A percentile compares a stretch with the other conserved stretches of the same genome.
phyloP scores from a whole-genome alignment of 2,113 vertebrate genomes.

The Anser brachyrhynchus region DNA sequence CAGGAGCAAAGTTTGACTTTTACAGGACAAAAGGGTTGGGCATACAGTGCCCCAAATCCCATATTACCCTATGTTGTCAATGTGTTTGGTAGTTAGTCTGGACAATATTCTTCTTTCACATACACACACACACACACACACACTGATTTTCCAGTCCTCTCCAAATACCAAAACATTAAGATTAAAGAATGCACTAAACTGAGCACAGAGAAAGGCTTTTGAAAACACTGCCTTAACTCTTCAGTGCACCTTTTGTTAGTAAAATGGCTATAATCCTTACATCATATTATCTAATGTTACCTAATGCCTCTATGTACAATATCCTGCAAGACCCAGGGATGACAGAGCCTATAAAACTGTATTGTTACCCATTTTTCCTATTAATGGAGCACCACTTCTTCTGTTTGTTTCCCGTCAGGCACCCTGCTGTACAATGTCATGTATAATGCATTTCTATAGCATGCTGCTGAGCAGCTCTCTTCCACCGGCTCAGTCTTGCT shows the following conservation, averaged over 20 bases:
- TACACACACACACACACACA: neutral
- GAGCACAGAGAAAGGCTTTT: neutral
- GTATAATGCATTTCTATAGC: neutral
- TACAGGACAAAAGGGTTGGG: neutral
- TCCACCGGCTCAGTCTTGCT: neutral
- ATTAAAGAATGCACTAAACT: neutral
- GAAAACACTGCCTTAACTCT: conserved; percentile 27
- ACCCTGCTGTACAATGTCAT: neutral
- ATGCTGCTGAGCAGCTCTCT: neutral
- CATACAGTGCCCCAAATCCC: neutral
- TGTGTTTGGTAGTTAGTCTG: neutral
- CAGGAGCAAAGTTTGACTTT: neutral
- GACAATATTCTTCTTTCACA: neutral
- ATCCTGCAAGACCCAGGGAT: neutral
- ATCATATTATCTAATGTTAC: neutral
- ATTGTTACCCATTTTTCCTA: neutral
- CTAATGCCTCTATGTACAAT: neutral
- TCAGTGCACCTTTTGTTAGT: conserved; percentile 4
- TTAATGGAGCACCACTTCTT: neutral
- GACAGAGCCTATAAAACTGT: neutral
- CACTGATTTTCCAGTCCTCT: neutral
- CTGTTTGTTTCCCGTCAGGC: neutral
- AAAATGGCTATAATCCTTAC: neutral
- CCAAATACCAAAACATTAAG: neutral
- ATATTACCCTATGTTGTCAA: neutral